phyloP scores from a whole-genome alignment of 2,113 vertebrate species.

The Mirounga angustirostris region DNA sequence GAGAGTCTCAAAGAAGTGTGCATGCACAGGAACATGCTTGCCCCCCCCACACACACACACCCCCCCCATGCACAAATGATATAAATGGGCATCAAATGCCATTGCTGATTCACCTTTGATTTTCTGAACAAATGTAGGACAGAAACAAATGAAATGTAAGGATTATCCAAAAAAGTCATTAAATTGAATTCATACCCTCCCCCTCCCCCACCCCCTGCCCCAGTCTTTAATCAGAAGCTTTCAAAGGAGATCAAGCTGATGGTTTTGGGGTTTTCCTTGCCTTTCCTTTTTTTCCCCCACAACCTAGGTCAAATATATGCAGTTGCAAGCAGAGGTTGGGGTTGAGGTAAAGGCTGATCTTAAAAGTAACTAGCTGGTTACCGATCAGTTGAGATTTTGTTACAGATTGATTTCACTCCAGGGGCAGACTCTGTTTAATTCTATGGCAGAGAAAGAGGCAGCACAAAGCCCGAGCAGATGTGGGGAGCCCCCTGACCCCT shows the following conservation, averaged over 20 bases:
- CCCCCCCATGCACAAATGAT: no score
- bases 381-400: not conserved
- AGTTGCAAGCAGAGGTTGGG: not conserved
- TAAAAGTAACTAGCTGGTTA: not conserved
- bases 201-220: accelerated
- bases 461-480: accelerated
- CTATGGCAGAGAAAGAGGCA: not conserved
- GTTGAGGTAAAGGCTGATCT: not conserved
- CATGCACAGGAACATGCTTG: accelerated
- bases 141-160: slow-evolving; percentile 14
- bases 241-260: not conserved
- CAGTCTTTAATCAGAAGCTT: slow-evolving; percentile 19
- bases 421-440: not conserved
- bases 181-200: not conserved
- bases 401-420: not conserved
- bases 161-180: not conserved
- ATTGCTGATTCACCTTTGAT: not conserved
- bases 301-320: not conserved
- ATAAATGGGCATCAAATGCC: not conserved
- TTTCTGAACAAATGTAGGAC: not conserved
- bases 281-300: not conserved
- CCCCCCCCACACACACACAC: no score
- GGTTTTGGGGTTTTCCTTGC: not conserved
- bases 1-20: not conserved
- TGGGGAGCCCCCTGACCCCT: not conserved